Evolutionary conservation across 2,797 vertebrate species (phyloP).

Genomic region (Momotus momota): DNA sequence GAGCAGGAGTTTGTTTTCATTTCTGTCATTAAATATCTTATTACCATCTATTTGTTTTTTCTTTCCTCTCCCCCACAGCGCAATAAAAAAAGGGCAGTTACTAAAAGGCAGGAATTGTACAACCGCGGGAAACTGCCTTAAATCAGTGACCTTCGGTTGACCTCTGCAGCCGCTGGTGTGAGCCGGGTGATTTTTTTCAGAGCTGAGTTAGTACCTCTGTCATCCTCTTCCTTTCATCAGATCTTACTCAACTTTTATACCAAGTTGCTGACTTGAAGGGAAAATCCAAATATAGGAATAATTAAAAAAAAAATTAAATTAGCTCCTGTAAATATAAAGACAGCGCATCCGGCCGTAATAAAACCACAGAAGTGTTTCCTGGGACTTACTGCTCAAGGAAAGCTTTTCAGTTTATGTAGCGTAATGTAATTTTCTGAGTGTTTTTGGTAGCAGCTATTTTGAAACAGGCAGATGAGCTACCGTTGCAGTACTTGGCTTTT

Average conservation of each 20-base stretch:
- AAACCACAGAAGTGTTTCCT: background rate
- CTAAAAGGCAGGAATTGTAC: background rate
- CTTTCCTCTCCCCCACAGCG: background rate
- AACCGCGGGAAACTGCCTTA: slow-evolving; percentile 42
- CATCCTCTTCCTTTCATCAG: background rate
- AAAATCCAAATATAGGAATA: background rate
- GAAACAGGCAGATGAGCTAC: background rate
- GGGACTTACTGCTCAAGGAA: background rate
- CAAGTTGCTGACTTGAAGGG: background rate
- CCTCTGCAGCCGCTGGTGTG: background rate
- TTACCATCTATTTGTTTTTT: slow-evolving; percentile 47
- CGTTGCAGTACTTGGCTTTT: background rate
- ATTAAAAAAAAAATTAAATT: background rate
- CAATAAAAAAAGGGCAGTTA: background rate
- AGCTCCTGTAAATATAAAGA: background rate
- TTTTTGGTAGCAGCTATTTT: background rate
- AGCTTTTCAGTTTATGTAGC: background rate
- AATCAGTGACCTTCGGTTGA: slow-evolving; percentile 22
- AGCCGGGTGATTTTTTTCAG: background rate
- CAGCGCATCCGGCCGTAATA: background rate
- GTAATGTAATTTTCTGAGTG: background rate
- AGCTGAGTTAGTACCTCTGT: background rate
- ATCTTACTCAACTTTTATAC: background rate
- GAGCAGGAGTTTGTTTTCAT: slow-evolving; percentile 54
- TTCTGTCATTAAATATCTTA: slow-evolving; percentile 62